phyloP scores from a whole-genome alignment of 2,888 invertebrate genomes.

The Apotomis turbidana region DNA sequence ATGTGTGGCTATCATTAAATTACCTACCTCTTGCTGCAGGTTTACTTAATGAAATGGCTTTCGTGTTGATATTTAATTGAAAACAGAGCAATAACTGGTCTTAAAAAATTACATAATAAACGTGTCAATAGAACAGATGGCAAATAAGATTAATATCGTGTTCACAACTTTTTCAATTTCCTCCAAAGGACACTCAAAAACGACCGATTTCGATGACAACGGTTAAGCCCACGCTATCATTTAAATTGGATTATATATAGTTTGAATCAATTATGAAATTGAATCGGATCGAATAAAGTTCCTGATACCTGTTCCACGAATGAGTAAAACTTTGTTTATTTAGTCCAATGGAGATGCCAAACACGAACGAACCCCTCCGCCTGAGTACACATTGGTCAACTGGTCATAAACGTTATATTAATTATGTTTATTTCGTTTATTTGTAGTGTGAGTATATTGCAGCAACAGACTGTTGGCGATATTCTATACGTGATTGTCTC shows the following conservation, averaged over 20 bases:
- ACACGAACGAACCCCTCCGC: too few species aligned
- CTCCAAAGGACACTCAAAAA: slow-evolving; percentile 28
- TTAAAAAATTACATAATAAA: background rate
- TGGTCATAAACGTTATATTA: too few species aligned
- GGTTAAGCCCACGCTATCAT: slow-evolving; percentile 15
- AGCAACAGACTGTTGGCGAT: too few species aligned
- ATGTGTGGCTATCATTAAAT: too few species aligned
- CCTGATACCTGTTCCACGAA: too few species aligned
- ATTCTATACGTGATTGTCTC: too few species aligned
- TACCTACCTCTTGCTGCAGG: too few species aligned
- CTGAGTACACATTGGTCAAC: too few species aligned
- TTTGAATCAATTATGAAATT: slow-evolving; percentile 5
- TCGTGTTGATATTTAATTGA: background rate
- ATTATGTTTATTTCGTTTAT: too few species aligned
- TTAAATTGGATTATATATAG: slow-evolving; percentile 25
- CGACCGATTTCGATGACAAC: slow-evolving; percentile 30
- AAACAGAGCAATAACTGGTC: background rate
- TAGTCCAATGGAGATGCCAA: too few species aligned
- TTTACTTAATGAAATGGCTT: background rate
- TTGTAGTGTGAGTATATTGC: too few species aligned
- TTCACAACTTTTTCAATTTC: slow-evolving; percentile 35
- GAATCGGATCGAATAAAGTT: background rate
- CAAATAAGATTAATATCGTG: slow-evolving; percentile 2
- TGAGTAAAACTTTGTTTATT: too few species aligned
- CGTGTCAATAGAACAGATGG: background rate